phyloP scores from a whole-genome alignment of 2,797 vertebrate genomes.

The Hoplostethus atlanticus region DNA sequence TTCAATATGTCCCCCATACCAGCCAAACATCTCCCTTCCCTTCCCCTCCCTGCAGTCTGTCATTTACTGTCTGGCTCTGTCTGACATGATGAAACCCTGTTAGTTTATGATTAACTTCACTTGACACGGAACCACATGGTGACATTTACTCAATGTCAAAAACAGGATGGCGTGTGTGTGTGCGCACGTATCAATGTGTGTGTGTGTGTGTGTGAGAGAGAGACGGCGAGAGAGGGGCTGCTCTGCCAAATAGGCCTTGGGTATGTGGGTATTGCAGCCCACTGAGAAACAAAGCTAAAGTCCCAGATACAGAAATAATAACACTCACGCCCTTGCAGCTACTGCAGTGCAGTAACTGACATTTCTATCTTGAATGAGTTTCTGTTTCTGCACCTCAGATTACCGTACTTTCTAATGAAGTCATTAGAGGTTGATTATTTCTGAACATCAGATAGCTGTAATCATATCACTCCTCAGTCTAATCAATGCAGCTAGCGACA shows the following conservation, averaged over 20 bases:
- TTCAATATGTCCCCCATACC: no score
- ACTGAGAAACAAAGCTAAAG: slow-evolving; percentile 5
- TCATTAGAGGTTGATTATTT: no score
- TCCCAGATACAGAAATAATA: neutral
- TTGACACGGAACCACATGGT: neutral
- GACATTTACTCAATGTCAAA: neutral
- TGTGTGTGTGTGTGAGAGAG: neutral
- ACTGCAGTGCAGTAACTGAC: no score
- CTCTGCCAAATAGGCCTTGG: neutral
- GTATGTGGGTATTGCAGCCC: slow-evolving; percentile 17
- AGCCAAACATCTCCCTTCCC: neutral
- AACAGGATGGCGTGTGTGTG: neutral
- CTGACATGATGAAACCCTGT: neutral
- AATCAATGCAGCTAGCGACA: no score
- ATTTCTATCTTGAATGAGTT: no score
- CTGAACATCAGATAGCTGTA: no score
- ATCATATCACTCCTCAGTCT: no score
- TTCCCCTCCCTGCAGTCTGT: neutral
- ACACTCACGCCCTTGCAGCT: neutral
- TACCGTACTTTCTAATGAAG: no score
- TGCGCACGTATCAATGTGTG: neutral
- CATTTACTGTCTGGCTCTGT: neutral
- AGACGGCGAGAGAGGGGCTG: no score
- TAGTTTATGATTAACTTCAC: no score
- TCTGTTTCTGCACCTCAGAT: no score